phyloP scores from a whole-genome alignment of 2,113 vertebrate species.

The Ranitomeya variabilis region DNA sequence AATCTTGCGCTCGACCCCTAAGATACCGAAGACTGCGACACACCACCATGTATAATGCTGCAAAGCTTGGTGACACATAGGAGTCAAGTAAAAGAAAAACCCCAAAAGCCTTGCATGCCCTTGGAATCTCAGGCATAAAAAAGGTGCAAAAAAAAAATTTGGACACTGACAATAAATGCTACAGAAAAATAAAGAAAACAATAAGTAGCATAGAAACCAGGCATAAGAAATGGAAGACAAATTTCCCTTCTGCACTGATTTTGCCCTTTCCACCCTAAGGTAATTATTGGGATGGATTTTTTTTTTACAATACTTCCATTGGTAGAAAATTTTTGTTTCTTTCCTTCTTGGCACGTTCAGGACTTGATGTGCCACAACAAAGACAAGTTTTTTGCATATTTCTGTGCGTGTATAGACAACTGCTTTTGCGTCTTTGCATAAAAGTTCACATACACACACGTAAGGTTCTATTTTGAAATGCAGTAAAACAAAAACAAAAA shows the following conservation, averaged over 20 bases:
- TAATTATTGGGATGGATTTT: slow-evolving; percentile 44
- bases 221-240: slow-evolving; percentile 56
- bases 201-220: slow-evolving; percentile 59
- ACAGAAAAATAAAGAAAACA: slow-evolving; percentile 53
- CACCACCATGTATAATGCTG: slow-evolving; percentile 3
- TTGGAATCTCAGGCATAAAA: slow-evolving; percentile 60
- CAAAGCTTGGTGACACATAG: slow-evolving; percentile 11
- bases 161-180: slow-evolving; percentile 61
- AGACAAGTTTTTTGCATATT: slow-evolving; percentile 9
- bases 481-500: slow-evolving; percentile 60
- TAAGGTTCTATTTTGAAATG: slow-evolving; percentile 56
- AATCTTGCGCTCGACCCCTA: slow-evolving; percentile 62
- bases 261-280: slow-evolving; percentile 64
- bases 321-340: slow-evolving; percentile 61
- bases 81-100: slow-evolving; percentile 67
- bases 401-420: slow-evolving; percentile 25
- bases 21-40: slow-evolving; percentile 19
- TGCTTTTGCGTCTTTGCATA: slow-evolving; percentile 32
- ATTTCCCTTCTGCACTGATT: slow-evolving; percentile 59
- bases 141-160: slow-evolving; percentile 67
- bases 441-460: slow-evolving; percentile 27
- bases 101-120: slow-evolving; percentile 61
- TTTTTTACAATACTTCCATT: slow-evolving; percentile 69
- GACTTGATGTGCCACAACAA: slow-evolving; percentile 1
- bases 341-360: slow-evolving; percentile 65